These are phyloP conservation scores for Psittacula echo DNA, from an alignment of 2,797 vertebrate genomes.

Conservation along the genomic window DNA sequence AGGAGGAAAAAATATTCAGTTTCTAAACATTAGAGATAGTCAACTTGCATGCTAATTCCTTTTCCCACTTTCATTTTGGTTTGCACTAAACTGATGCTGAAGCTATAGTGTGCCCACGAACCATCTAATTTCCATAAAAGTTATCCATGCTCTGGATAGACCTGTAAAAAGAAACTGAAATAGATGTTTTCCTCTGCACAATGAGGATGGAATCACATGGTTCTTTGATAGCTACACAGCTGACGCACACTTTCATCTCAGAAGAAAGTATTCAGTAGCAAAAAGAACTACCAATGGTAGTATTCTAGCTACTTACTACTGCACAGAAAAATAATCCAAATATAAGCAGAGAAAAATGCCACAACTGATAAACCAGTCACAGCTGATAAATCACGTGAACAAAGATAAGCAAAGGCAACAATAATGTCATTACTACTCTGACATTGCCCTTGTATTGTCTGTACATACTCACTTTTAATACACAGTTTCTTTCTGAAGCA, in stretches of 20 bases:
- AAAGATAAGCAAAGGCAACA: neutral
- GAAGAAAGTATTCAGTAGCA: constrained; percentile 4
- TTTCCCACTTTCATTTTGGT: neutral
- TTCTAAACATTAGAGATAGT: neutral
- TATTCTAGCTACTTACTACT: neutral
- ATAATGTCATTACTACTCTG: neutral
- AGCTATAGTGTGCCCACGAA: neutral
- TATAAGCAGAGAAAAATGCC: neutral
- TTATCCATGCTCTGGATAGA: neutral
- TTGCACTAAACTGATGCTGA: neutral
- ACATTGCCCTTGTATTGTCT: neutral
- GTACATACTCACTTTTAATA: neutral
- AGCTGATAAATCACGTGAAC: neutral
- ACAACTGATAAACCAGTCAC: neutral
- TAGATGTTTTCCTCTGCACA: neutral
- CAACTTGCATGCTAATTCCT: neutral
- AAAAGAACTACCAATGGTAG: neutral
- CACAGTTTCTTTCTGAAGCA: neutral
- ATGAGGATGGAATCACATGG: neutral
- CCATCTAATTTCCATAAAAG: neutral
- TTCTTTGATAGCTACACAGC: neutral
- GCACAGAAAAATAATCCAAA: neutral
- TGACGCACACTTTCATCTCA: neutral
- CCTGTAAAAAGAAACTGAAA: neutral
- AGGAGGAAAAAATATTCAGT: neutral